Evolutionary conservation across 2,797 vertebrate genomes (phyloP).

Genomic region (Caiman crocodilus): DNA sequence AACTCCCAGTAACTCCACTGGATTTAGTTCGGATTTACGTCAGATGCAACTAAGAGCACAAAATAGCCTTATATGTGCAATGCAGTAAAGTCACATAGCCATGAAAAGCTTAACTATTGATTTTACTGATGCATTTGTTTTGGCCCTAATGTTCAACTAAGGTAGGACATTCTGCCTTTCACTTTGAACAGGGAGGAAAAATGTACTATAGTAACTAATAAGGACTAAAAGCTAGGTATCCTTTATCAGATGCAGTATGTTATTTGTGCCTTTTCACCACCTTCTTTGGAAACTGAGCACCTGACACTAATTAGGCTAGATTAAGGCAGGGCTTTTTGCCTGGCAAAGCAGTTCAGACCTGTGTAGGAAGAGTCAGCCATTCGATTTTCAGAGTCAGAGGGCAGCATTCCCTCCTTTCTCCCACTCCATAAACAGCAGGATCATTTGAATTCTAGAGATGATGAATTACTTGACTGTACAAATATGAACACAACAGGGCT

Average conservation of each 20-base stretch:
- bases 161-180: constrained; percentile 5
- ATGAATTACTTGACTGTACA: constrained; percentile 10
- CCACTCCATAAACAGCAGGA: neutral
- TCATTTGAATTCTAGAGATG: neutral
- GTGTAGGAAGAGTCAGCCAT: constrained; percentile 30
- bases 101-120: constrained; percentile 72
- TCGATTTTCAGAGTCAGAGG: neutral
- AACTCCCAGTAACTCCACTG: constrained; percentile 70
- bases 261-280: neutral
- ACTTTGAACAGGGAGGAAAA: constrained; percentile 4
- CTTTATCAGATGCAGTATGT: constrained; percentile 8
- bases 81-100: constrained; percentile 63
- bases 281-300: constrained; percentile 22
- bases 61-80: constrained; percentile 75
- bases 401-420: constrained; percentile 3
- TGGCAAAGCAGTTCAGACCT: constrained; percentile 4
- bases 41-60: constrained; percentile 73
- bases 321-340: neutral
- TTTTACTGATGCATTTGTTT: constrained; percentile 27
- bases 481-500: constrained; percentile 4
- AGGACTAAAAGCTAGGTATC: constrained; percentile 2
- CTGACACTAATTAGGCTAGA: constrained; percentile 14
- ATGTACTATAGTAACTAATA: neutral
- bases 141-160: constrained; percentile 19
- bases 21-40: constrained; percentile 76